Base-by-base conservation (phyloP, 1,140 invertebrate genomes). In the Meteorus sp. region DNA sequence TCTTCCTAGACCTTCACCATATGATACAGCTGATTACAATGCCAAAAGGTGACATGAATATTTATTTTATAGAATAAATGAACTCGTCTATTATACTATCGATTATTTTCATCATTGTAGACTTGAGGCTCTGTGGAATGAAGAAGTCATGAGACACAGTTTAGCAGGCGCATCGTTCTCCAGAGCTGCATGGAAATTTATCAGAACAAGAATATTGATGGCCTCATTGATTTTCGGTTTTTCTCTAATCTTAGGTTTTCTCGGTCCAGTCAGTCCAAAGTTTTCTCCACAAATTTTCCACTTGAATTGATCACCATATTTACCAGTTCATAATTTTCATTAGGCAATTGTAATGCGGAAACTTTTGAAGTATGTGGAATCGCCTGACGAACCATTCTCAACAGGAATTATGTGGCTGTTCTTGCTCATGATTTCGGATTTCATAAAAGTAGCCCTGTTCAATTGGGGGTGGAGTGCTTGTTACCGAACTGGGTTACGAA, bases 131-230 rank as follows among this genome's bases (percentile, higher is more conserved):
- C 58, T 83, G 22, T 85, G 83, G 84, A 75, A 82, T 56, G 70
- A 81, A 44, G 83, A 85, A 64, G 58, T 84, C 84, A 86, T 78
- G 87, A 91, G 71, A 87, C 86, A 87, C 85, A 59, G 74, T 31
- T 56, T 69, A 39, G 50, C 68, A 62, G 62, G 77, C 68, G 82
- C 83, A 23, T 85, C 84, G 1, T 77, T 88, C 59, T 70, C 76
- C 3, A 63, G 70, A 37, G 83, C 81, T 3, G 73, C 84, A 2
- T 84, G 83, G 78, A 72, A 71, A 57, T 88, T 88, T 63, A 80
- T 83, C 15, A 72, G 80, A 47, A 85, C 81, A 15, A 76, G 86
- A 39, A 63, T 86, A 29, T 68, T 84, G 5, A 47, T 85, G 39
- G 76, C 83, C 5, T 80, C 78, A 17, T 45, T 84, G 31, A 69